phyloP scores from a whole-genome alignment of 2,888 invertebrate species.

The Conomelus anceps region DNA sequence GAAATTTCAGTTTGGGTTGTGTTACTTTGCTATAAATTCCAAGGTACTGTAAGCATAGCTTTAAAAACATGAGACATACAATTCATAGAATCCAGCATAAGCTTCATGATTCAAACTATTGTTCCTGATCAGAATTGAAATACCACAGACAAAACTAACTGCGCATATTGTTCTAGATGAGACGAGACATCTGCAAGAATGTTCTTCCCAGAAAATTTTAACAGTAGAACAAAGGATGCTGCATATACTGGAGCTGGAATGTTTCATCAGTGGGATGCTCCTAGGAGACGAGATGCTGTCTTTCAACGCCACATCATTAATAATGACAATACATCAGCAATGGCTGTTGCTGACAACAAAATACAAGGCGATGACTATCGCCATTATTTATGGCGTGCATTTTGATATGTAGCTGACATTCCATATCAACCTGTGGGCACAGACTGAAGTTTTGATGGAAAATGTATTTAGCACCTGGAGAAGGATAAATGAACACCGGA shows the following conservation, averaged over 20 bases:
- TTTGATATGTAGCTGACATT: neutral
- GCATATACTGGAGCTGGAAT: no score
- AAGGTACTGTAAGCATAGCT: no score
- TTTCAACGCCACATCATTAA: neutral
- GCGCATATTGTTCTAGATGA: neutral
- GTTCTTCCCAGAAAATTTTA: neutral
- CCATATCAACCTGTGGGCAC: neutral
- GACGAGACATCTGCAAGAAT: neutral
- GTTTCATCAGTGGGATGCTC: neutral
- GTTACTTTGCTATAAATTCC: no score
- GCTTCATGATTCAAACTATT: no score
- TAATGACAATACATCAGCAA: neutral
- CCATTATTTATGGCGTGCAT: neutral
- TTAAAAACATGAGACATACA: no score
- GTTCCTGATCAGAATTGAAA: no score
- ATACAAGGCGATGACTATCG: neutral
- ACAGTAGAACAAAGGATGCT: neutral
- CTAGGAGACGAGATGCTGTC: no score
- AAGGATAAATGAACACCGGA: no score
- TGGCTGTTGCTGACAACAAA: neutral
- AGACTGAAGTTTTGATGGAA: no score
- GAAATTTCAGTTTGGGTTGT: no score
- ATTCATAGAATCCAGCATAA: no score
- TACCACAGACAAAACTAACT: neutral
- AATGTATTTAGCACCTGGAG: no score